These are phyloP conservation scores for Miniopterus natalensis DNA, from an alignment of 2,113 vertebrate species.

Conservation along the genomic window DNA sequence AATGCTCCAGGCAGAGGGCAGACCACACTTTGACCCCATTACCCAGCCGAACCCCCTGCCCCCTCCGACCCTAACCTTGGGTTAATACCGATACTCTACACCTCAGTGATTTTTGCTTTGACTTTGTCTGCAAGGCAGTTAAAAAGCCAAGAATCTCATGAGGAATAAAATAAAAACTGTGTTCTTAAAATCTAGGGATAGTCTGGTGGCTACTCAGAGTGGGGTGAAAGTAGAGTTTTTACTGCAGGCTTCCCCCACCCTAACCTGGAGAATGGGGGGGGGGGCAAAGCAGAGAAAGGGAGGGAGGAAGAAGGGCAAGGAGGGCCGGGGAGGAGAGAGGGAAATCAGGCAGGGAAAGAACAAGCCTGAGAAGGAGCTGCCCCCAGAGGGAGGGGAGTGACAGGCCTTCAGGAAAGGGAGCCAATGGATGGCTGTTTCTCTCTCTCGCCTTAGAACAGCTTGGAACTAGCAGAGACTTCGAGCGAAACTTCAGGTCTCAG, in stretches of 20 bases:
- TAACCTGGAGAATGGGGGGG: neutral
- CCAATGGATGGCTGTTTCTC: neutral
- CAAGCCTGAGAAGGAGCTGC: neutral
- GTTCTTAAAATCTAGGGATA: neutral
- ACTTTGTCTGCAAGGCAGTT: slow-evolving; percentile 32
- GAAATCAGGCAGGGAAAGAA: neutral
- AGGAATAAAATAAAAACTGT: slow-evolving; percentile 25
- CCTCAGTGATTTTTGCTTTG: slow-evolving; percentile 52
- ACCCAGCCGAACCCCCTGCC: neutral
- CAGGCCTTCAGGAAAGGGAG: neutral
- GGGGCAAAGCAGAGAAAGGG: neutral
- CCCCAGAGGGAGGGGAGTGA: neutral
- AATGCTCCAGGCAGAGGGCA: neutral
- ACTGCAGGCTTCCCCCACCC: neutral
- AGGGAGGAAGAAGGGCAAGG: neutral
- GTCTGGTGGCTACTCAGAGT: neutral
- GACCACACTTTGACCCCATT: neutral
- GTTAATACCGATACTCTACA: slow-evolving; percentile 23
- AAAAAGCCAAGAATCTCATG: neutral
- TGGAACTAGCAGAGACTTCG: neutral
- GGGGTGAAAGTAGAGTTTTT: neutral
- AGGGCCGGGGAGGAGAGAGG: neutral
- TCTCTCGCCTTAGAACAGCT: neutral
- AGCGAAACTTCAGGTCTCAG: neutral
- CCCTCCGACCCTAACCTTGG: neutral